Evolutionary conservation across 2,888 invertebrate genomes (phyloP), one percentile per base, ranked within the genome.

Genomic region (Caenorhabditis panamensis): DNA sequence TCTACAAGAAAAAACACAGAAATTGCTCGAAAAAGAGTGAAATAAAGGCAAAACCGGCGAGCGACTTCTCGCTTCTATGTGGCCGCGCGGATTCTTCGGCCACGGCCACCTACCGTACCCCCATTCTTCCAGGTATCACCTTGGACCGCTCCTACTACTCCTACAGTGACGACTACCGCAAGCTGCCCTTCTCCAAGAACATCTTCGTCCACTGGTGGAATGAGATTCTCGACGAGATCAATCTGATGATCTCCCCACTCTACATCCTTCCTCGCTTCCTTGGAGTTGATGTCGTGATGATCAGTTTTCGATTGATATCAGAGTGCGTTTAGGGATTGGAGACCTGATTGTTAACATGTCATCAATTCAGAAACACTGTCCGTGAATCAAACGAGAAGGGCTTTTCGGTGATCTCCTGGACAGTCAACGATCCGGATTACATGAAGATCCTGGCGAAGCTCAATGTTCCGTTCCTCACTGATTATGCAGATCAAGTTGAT

Each of bases 231-330:
- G 84, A 84, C 58, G 79, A 77, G 26, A 20, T 81, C n/a, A 81
- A 66, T 13, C 61, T 81, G 58, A 75, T 81, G 16, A 53, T 69
- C 24, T 63, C 66, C n/a, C 73, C 77, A 36, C 72, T 62, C 26
- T 84, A 72, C 62, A 49, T 83, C 24, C 64, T 83, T 16, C 85
- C 85, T 2, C 63, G 61, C 18, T 85, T 85, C 63, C 81, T 85
- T 6, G 85, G 85, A 9, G 85, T 82, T 36, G 85, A 85, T 58
- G 84, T 84, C 56, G 54, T 85, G 22, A 79, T 84, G 61, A 37
- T 82, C 11, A 82, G 82, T 71, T 80, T 81, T 69, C 64, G 63
- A 31, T 66, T 83, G 22, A 75, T 85, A 59, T 80, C 59, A 13
- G 71, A 79, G 83, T 83, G 11, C 51, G 82, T 54, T 37, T 51